Evolutionary conservation across 2,797 vertebrate species (phyloP).

Genomic region (Nothura maculosa): DNA sequence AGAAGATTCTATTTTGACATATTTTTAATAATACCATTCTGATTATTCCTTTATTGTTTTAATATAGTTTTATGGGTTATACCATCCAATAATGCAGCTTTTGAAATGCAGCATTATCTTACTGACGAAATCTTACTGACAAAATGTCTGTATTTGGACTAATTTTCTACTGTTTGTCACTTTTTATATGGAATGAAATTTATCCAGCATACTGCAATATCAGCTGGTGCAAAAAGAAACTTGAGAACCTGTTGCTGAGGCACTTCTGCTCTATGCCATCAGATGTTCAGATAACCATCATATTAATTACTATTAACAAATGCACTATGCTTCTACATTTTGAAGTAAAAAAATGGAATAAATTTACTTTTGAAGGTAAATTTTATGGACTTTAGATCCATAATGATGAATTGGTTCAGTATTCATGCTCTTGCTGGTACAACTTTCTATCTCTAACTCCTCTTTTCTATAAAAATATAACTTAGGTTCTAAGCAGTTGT

Average conservation of each 20-base stretch:
- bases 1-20: not conserved
- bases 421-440: not conserved
- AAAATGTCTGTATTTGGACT: not conserved
- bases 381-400: not conserved
- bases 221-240: not conserved
- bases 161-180: not conserved
- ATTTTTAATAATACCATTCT: not conserved
- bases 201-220: not conserved
- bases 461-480: not conserved
- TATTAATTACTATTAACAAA: not conserved
- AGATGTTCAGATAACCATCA: not conserved
- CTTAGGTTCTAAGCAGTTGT: not conserved
- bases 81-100: not conserved
- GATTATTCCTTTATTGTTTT: not conserved
- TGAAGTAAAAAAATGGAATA: not conserved
- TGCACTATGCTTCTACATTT: not conserved
- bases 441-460: not conserved
- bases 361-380: not conserved
- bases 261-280: fast-evolving
- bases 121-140: constrained; percentile 3
- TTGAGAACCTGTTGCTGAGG: not conserved
- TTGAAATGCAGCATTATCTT: too few species aligned
- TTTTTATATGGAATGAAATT: not conserved
- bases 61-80: not conserved
- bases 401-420: not conserved